Conservation (phyloP, 2,113 vertebrate genomes). For the Corythornis vintsioides region DNA sequence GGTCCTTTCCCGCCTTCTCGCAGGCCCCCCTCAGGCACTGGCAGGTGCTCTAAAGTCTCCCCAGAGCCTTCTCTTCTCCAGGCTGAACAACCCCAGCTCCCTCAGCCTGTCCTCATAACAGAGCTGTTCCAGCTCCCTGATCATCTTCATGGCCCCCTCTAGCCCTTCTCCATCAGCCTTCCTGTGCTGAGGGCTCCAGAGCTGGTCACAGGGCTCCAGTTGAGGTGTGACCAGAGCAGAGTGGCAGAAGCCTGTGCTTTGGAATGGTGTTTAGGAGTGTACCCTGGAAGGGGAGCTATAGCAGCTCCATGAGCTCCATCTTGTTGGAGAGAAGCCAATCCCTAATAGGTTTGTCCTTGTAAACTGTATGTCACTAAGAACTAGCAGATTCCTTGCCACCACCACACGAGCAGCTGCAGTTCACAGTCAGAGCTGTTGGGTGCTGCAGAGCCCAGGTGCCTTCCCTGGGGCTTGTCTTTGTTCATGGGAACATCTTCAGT, state of each 20-base stretch:
- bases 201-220: no score
- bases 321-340: not conserved
- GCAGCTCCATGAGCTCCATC: not conserved
- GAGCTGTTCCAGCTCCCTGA: no score
- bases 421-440: not conserved
- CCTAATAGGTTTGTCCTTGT: not conserved
- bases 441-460: not conserved
- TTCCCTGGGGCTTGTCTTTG: not conserved
- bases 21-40: no score
- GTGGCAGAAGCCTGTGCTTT: not conserved
- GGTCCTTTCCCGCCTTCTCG: no score
- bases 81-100: no score
- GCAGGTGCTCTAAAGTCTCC: no score
- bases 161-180: no score
- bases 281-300: not conserved
- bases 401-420: not conserved
- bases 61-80: no score
- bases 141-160: no score
- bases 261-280: rapidly evolving
- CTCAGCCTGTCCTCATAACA: no score
- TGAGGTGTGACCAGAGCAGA: no score
- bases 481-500: not conserved
- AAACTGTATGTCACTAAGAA: not conserved
- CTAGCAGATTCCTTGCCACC: not conserved
- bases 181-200: no score